These are phyloP conservation scores for Dryomyza anilis DNA, from an alignment of 2,888 invertebrate species.

Conservation along the genomic window DNA sequence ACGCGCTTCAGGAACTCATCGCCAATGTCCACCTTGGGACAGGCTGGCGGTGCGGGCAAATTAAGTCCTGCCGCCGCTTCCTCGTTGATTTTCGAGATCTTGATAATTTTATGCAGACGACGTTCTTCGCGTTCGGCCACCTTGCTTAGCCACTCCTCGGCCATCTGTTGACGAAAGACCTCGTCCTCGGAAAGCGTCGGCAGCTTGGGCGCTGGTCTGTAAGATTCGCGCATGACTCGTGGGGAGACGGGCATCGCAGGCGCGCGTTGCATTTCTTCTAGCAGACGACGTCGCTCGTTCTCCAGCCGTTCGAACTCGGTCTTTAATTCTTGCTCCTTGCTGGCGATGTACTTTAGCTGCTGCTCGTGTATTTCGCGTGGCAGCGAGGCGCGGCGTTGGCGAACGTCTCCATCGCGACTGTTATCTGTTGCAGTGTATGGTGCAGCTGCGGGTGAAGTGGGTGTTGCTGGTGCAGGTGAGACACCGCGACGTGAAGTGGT, in stretches of 20 bases:
- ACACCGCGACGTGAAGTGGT: constrained; percentile 52
- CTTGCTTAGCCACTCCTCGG: constrained; percentile 80
- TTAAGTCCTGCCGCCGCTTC: constrained; percentile 31
- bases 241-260: constrained; percentile 39
- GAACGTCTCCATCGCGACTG: constrained; percentile 31
- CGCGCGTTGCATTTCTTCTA: constrained; percentile 54
- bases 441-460: constrained; percentile 16
- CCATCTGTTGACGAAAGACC: constrained; percentile 79
- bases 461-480: constrained; percentile 42
- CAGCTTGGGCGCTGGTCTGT: constrained; percentile 48
- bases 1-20: constrained; percentile 80
- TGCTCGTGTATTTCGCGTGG: constrained; percentile 67
- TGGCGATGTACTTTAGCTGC: constrained; percentile 68
- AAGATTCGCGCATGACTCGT: constrained; percentile 45
- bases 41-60: not conserved
- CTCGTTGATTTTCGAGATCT: constrained; percentile 69
- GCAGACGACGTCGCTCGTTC: constrained; percentile 63
- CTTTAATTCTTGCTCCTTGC: constrained; percentile 72
- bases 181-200: constrained; percentile 73
- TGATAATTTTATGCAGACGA: constrained; percentile 79
- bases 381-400: constrained; percentile 64
- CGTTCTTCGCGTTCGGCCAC: constrained; percentile 79
- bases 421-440: not conserved
- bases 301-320: constrained; percentile 69
- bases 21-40: constrained; percentile 63